These are phyloP conservation scores for Orchestia grillus DNA, from an alignment of 1,140 invertebrate species.

Conservation along the genomic window DNA sequence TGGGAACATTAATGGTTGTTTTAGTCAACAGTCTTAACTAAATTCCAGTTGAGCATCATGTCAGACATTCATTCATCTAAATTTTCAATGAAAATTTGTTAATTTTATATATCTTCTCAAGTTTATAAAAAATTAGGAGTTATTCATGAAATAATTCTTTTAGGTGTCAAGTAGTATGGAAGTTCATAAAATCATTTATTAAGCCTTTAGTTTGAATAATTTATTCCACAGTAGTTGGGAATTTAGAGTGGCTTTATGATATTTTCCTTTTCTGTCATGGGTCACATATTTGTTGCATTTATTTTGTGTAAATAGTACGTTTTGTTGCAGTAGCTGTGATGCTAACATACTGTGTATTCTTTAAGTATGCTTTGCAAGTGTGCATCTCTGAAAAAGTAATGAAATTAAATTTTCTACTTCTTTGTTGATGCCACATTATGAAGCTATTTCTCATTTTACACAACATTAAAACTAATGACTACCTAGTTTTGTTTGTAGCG, in stretches of 20 bases:
- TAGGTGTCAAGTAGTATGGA: not conserved
- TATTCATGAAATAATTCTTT: not conserved
- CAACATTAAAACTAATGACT: not conserved
- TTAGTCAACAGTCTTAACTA: not conserved
- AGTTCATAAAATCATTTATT: not conserved
- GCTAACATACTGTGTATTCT: not conserved
- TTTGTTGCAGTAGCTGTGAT: not conserved
- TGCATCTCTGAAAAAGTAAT: not conserved
- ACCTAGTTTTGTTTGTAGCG: not conserved
- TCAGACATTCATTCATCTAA: not conserved
- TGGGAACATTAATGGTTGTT: no score
- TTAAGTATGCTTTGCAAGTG: not conserved
- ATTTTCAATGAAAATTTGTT: not conserved
- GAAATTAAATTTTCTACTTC: not conserved
- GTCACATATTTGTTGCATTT: not conserved
- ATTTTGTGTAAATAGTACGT: not conserved
- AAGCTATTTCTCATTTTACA: not conserved
- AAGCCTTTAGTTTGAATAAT: not conserved
- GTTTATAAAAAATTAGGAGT: not conserved
- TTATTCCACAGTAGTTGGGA: not conserved
- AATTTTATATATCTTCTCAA: not conserved
- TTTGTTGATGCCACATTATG: not conserved
- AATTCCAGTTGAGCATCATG: not conserved
- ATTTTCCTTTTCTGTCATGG: not conserved
- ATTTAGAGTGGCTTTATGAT: not conserved